These are phyloP conservation scores for Andrena hattorfiana DNA, from an alignment of 2,888 invertebrate species.

Conservation along the genomic window DNA sequence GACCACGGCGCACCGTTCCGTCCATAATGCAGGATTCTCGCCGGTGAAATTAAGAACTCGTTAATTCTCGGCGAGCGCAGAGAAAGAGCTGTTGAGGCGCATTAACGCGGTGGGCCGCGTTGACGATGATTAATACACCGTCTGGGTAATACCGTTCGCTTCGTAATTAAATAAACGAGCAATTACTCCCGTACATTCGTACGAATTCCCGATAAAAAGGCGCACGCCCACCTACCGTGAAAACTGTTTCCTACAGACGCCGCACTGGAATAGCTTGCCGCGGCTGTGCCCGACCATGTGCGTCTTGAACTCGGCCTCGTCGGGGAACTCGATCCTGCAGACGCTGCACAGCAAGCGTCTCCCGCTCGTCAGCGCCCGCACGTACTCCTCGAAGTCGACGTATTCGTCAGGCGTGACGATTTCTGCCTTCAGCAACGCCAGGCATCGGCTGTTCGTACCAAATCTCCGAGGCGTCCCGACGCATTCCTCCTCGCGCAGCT, in stretches of 20 bases:
- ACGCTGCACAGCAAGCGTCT: conserved; percentile 62
- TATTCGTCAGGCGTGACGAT: conserved; percentile 23
- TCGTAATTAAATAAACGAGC: conserved; percentile 36
- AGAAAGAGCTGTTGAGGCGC: not conserved
- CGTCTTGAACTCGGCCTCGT: conserved; percentile 59
- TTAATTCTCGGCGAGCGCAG: not conserved
- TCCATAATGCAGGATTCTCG: not conserved
- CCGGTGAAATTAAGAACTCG: conserved; percentile 5
- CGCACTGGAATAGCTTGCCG: conserved; percentile 61
- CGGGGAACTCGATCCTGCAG: conserved; percentile 64
- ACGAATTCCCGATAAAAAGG: conserved; percentile 4
- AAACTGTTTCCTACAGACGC: conserved; percentile 59
- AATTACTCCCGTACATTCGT: not conserved
- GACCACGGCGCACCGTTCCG: not conserved
- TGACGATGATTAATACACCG: conserved; percentile 21
- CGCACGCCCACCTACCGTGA: conserved; percentile 28
- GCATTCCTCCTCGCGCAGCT: not conserved
- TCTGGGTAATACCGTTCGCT: not conserved
- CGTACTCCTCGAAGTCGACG: conserved; percentile 64
- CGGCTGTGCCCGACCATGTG: conserved; percentile 65
- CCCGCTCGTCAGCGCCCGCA: conserved; percentile 52
- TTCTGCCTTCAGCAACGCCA: conserved; percentile 21
- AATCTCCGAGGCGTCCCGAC: not conserved
- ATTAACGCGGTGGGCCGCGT: not conserved
- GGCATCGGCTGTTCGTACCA: not conserved